A percentile compares a stretch with the other conserved stretches of the same genome.
phyloP scores from a whole-genome alignment of 2,888 invertebrate species.

The Sminthurinus aureus region DNA sequence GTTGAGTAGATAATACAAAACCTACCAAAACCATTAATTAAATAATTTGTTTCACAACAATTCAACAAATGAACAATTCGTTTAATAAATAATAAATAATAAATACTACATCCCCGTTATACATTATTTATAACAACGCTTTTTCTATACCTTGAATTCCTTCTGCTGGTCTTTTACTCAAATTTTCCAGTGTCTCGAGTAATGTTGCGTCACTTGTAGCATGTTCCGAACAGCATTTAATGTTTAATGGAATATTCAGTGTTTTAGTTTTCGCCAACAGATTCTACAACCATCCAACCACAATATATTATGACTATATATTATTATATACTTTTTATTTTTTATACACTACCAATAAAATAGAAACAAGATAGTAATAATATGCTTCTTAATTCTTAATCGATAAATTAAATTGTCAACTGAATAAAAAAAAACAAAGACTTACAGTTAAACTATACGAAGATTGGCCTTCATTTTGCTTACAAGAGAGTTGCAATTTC shows the following conservation, averaged over 20 bases:
- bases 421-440: too few species aligned
- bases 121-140: neutral
- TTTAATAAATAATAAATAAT: too few species aligned
- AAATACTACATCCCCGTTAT: too few species aligned
- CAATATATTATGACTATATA: too few species aligned
- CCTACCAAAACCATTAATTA: slow-evolving; percentile 40
- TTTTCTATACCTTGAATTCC: slow-evolving; percentile 42
- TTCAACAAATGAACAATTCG: too few species aligned
- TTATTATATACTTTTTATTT: too few species aligned
- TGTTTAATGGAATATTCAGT: slow-evolving; percentile 31
- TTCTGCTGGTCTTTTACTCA: slow-evolving; percentile 9
- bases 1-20: slow-evolving; percentile 52
- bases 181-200: slow-evolving; percentile 24
- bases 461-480: neutral
- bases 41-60: too few species aligned
- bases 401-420: neutral
- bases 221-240: slow-evolving; percentile 39
- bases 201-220: slow-evolving; percentile 24
- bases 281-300: slow-evolving; percentile 26
- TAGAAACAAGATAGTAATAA: too few species aligned
- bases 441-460: slow-evolving; percentile 14
- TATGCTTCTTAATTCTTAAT: neutral
- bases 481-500: neutral
- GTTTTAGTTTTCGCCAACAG: slow-evolving; percentile 27
- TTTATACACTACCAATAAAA: too few species aligned